These are phyloP conservation scores for Ceyx erithaca DNA, from an alignment of 2,797 vertebrate species.

Conservation along the genomic window DNA sequence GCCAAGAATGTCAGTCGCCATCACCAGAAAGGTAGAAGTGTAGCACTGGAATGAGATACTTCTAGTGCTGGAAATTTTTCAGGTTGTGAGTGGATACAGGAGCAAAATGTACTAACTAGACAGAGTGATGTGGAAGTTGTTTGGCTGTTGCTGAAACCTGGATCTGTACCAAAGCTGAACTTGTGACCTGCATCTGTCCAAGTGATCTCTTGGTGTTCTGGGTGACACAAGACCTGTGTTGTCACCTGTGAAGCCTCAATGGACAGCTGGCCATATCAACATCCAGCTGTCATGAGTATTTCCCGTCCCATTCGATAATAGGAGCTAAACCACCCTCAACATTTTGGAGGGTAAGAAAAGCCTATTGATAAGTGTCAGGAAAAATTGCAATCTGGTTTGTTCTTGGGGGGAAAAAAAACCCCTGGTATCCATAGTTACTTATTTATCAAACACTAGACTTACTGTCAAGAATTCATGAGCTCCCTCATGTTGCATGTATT, in stretches of 20 bases:
- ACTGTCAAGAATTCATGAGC: neutral
- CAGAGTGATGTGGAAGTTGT: neutral
- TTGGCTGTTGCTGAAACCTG: neutral
- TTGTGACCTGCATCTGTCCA: neutral
- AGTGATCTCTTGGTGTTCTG: neutral
- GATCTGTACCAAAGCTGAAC: neutral
- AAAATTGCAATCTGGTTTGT: neutral
- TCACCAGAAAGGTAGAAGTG: neutral
- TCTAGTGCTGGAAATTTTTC: neutral
- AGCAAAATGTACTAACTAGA: neutral
- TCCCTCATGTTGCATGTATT: neutral
- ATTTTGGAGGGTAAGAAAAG: neutral
- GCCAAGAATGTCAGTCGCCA: neutral
- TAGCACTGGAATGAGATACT: neutral
- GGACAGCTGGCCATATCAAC: neutral
- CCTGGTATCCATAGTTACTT: neutral
- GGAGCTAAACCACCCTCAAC: neutral
- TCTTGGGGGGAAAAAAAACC: neutral
- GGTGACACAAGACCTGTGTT: neutral
- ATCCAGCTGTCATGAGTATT: neutral
- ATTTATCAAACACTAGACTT: constrained; percentile 34
- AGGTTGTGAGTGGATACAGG: neutral
- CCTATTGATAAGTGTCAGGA: neutral
- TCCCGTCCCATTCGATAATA: neutral
- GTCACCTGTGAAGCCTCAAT: neutral